Conservation (phyloP, 2,113 vertebrate genomes). For the Donacobius atricapilla region DNA sequence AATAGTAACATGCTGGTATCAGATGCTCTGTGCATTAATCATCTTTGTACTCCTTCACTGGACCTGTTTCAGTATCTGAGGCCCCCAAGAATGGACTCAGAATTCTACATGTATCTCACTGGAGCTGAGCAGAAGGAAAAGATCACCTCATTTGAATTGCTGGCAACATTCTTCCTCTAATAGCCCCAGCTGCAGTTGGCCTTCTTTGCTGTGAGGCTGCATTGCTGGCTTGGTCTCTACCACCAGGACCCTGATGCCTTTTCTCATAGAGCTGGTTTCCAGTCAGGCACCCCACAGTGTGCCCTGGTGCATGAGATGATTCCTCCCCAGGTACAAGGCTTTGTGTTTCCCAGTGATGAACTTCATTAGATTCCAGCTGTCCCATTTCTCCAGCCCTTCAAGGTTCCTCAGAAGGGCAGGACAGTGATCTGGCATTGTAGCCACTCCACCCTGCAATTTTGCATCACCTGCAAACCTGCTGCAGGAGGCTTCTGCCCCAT, state of each 20-base stretch:
- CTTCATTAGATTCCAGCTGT: background rate
- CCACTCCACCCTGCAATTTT: background rate
- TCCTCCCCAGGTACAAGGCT: background rate
- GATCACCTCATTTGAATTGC: background rate
- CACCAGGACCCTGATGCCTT: background rate
- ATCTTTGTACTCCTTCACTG: background rate
- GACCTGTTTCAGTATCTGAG: background rate
- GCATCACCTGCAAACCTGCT: background rate
- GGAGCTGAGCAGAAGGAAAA: background rate
- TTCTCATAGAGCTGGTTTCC: background rate
- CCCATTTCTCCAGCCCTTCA: background rate
- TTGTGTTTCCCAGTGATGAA: background rate
- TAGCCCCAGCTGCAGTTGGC: background rate
- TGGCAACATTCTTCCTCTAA: background rate
- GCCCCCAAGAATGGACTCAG: background rate
- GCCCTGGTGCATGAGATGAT: background rate
- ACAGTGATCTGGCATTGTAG: background rate
- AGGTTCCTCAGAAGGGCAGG: background rate
- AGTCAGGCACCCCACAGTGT: accelerated
- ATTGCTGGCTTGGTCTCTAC: background rate
- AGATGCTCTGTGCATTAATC: background rate
- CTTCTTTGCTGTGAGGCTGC: background rate
- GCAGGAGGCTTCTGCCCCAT: background rate
- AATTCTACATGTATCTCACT: background rate
- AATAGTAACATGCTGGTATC: background rate